Base-by-base conservation (phyloP, 2,797 vertebrate genomes). In the Choloepus didactylus region DNA sequence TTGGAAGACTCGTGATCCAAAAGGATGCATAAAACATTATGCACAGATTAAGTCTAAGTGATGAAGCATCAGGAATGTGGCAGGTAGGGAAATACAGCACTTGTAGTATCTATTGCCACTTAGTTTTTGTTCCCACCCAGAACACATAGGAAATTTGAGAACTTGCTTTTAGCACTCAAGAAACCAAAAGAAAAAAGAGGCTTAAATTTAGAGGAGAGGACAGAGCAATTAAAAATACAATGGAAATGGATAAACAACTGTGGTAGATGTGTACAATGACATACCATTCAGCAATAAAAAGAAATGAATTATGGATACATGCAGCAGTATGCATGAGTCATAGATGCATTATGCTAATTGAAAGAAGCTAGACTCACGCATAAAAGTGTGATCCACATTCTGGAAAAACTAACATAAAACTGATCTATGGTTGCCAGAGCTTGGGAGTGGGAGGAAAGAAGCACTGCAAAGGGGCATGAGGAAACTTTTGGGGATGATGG, bases 391-490 rank as follows among this genome's bases (percentile, higher is more conserved):
- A 93, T 62, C 38, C 38, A 89, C 31, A 35, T 72, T 62, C 70
- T 93, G 25, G 49, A 91, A 92, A 86, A 88, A 75, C 27, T 41
- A 54, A 80, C 9, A 56, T 41, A 38, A 89, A 80, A 91, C 29
- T 44, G 59, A 79, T 2, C 21, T 19, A 54, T 21, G 9, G 9
- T 54, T 77, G n/a, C 35, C 49, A 77, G 80, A 6, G 56, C 23
- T 75, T 35, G 5, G 11, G 46, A 35, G 11, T 66, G 2, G 67
- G 72, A 18, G 10, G 35, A 44, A 38, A 12, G 35, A 6, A 56
- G 31, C 4, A 5, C 29, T 38, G 27, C 12, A 9, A 16, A 23
- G 70, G 18, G 11, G 15, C 6, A 83, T 0, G 2, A 64, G 9
- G 54, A 59, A 87, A 12, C 3, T 59, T 79, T 56, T 0, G 5